Conservation (phyloP, 1,140 invertebrate genomes). For the Cydia pomonella region DNA sequence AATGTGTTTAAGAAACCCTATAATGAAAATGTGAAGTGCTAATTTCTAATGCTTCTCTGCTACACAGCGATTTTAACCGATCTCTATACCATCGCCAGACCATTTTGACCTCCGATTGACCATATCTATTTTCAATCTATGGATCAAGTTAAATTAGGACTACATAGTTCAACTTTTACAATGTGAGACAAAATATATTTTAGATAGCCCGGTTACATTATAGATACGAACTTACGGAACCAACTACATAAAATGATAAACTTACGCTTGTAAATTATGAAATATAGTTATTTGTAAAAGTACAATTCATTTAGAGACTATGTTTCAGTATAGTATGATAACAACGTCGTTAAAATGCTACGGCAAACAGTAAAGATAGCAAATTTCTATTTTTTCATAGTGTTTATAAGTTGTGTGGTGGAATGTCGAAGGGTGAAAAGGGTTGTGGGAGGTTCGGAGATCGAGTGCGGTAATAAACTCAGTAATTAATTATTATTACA, state of each 20-base stretch:
- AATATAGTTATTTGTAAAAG: constrained; percentile 9
- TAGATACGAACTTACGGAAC: neutral
- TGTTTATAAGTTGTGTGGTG: constrained; percentile 32
- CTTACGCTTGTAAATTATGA: constrained; percentile 1
- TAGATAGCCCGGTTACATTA: too few species aligned
- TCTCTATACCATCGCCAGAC: too few species aligned
- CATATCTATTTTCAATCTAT: too few species aligned
- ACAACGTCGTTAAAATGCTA: constrained; percentile 10
- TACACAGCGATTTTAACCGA: too few species aligned
- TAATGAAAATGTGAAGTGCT: too few species aligned
- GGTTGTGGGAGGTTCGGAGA: constrained; percentile 57
- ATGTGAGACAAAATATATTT: too few species aligned
- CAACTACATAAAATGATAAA: neutral
- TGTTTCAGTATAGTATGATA: constrained; percentile 17
- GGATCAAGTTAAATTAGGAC: too few species aligned
- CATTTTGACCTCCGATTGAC: too few species aligned
- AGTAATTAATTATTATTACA: neutral
- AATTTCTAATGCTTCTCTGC: too few species aligned
- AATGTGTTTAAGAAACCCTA: too few species aligned
- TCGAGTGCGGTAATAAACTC: constrained; percentile 63
- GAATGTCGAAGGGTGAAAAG: constrained; percentile 61
- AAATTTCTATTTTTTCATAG: constrained; percentile 11
- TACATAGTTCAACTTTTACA: too few species aligned
- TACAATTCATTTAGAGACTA: neutral
- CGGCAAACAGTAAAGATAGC: constrained; percentile 19